phyloP scores from a whole-genome alignment of 2,113 vertebrate species.

The Xyliphius kryptos region DNA sequence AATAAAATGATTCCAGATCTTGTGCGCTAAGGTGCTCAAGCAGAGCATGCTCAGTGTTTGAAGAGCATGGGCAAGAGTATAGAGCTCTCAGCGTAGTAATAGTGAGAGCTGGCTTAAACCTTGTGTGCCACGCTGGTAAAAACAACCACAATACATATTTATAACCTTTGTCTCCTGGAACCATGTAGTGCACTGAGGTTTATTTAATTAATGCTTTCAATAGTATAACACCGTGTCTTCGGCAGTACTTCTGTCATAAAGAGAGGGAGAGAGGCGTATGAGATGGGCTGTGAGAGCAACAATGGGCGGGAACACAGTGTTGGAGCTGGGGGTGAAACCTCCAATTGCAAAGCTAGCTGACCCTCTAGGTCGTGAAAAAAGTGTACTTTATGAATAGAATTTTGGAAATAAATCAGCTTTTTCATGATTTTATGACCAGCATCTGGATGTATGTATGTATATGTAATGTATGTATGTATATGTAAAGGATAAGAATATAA shows the following conservation, averaged over 20 bases:
- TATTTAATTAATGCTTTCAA: conserved; percentile 26
- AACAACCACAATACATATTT: conserved; percentile 29
- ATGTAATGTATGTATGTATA: too few species aligned
- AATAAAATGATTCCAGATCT: conserved; percentile 12
- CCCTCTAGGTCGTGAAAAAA: neutral
- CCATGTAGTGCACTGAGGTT: conserved; percentile 30
- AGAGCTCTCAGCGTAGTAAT: neutral
- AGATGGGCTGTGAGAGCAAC: conserved; percentile 8
- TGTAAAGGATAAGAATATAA: too few species aligned
- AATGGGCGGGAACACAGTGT: neutral
- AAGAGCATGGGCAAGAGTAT: conserved; percentile 17
- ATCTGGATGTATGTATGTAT: too few species aligned
- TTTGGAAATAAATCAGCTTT: too few species aligned
- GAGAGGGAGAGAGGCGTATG: conserved; percentile 8
- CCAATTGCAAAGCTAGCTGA: too few species aligned
- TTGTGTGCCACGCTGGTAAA: conserved; percentile 23
- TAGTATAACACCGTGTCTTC: conserved; percentile 11
- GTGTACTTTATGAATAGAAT: too few species aligned
- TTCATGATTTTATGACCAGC: too few species aligned
- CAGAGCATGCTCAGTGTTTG: conserved; percentile 29
- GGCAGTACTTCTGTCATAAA: conserved; percentile 8
- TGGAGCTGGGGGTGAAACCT: neutral
- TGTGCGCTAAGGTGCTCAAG: neutral
- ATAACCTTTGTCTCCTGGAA: conserved; percentile 26
- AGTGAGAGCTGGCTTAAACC: conserved; percentile 7